Conservation (phyloP, 2,888 invertebrate genomes). For the Augochlorella aurata region DNA sequence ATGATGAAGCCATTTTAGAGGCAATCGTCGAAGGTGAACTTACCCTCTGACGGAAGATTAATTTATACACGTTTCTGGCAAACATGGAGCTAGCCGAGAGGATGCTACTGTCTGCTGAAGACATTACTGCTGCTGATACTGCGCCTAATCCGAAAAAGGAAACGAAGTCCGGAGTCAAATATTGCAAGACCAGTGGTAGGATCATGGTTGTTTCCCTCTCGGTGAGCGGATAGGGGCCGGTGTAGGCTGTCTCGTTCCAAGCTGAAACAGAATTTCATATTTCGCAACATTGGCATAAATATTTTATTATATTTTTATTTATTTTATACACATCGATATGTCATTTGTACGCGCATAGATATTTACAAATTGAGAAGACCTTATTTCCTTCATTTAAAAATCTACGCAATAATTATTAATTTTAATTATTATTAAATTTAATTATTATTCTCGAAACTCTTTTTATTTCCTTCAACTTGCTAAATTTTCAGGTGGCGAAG, state of each 20-base stretch:
- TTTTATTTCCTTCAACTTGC: no score
- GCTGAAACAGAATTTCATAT: constrained; percentile 84
- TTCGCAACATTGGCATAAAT: neutral
- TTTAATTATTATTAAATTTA: no score
- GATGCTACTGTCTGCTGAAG: constrained; percentile 99
- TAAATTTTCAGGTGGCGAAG: no score
- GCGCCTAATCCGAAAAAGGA: constrained; percentile 99
- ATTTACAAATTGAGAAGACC: no score
- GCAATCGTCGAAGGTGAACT: constrained; percentile 67
- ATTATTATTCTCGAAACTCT: no score
- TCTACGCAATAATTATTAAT: no score
- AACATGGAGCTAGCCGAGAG: constrained; percentile 99
- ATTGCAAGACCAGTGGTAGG: constrained; percentile 97
- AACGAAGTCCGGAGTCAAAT: constrained; percentile 96
- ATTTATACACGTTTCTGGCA: constrained; percentile 98
- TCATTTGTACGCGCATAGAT: no score
- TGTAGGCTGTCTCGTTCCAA: constrained; percentile 97
- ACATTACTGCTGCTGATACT: constrained; percentile 99
- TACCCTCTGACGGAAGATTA: constrained; percentile 96
- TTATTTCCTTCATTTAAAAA: no score
- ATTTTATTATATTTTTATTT: no score
- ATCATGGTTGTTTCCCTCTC: constrained; percentile 95
- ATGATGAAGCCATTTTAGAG: constrained; percentile 17
- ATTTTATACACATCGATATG: no score
- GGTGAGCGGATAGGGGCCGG: constrained; percentile 89